Conservation (phyloP, 2,113 vertebrate species). For the Lycaon pictus region DNA sequence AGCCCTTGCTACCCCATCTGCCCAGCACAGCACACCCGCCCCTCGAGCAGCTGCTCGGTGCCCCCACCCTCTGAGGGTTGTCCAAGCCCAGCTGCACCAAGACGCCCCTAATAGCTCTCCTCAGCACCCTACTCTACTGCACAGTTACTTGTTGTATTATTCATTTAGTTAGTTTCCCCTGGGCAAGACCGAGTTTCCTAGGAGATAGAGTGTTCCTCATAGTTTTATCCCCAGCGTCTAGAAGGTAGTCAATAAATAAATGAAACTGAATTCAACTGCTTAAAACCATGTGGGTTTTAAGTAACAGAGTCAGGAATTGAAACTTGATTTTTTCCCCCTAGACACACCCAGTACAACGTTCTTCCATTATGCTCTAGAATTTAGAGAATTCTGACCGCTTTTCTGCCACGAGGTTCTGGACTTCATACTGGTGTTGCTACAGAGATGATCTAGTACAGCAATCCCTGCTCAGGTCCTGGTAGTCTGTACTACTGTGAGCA, state of each 20-base stretch:
- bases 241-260: not conserved
- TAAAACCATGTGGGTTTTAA: not conserved
- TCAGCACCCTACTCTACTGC: not conserved
- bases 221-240: not conserved
- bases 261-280: not conserved
- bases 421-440: not conserved
- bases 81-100: not conserved
- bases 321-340: no score
- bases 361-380: not conserved
- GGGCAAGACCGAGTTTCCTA: not conserved
- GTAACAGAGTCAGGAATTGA: not conserved
- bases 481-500: not conserved
- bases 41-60: not conserved
- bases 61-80: not conserved
- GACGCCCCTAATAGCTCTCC: accelerated
- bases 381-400: not conserved
- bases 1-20: not conserved
- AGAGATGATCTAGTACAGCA: not conserved
- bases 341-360: not conserved
- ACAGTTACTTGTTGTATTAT: no score
- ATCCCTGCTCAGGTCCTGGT: not conserved
- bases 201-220: not conserved
- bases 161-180: not conserved
- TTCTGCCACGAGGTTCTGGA: not conserved
- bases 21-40: not conserved